Evolutionary conservation across 2,888 invertebrate species (phyloP).

Genomic region (Plebejus melissa): DNA sequence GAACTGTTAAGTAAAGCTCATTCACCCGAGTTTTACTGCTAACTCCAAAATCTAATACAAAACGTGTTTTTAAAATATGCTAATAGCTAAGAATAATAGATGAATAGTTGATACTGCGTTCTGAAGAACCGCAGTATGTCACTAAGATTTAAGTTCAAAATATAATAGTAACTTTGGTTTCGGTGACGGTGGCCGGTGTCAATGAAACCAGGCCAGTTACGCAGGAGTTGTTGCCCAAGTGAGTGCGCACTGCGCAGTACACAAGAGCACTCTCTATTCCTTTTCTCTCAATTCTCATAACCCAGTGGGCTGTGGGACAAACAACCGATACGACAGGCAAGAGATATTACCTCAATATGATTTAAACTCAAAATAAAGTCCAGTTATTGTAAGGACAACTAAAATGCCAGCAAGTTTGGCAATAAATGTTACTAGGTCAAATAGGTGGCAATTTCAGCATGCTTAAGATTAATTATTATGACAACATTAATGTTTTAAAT

Average conservation of each 20-base stretch:
- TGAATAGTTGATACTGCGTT: neutral
- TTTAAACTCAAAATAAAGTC: neutral
- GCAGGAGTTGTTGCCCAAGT: too few species aligned
- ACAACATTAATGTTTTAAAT: neutral
- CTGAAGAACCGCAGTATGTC: neutral
- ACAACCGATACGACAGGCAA: too few species aligned
- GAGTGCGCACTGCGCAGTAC: too few species aligned
- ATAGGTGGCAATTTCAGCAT: conserved; percentile 17
- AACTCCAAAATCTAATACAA: neutral
- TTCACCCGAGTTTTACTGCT: neutral
- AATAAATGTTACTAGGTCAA: conserved; percentile 37
- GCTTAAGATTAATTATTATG: neutral
- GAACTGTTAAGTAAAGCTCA: neutral
- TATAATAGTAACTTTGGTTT: neutral
- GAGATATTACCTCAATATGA: neutral
- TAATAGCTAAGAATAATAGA: conserved; percentile 5
- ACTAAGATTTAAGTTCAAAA: neutral
- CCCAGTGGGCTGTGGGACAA: too few species aligned
- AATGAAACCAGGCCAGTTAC: too few species aligned
- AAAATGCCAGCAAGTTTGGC: conserved; percentile 34
- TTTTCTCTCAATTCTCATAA: too few species aligned
- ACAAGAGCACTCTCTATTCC: too few species aligned
- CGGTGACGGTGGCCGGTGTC: too few species aligned
- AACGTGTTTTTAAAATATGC: conserved; percentile 3
- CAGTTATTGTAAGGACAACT: conserved; percentile 30